phyloP scores from a whole-genome alignment of 1,140 invertebrate genomes.

The Drosophila setifemur region DNA sequence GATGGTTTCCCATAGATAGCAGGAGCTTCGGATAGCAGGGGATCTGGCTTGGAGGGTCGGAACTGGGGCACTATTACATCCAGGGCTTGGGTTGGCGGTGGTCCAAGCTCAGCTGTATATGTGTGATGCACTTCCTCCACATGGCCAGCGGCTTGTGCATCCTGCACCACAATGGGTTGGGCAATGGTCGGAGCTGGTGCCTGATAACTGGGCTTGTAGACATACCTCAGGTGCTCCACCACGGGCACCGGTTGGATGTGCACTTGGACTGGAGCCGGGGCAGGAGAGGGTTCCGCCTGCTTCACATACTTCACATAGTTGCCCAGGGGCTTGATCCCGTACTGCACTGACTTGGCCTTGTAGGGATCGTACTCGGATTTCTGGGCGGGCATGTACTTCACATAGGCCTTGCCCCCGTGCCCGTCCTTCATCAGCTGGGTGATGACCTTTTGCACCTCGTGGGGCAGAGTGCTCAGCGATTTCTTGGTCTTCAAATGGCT shows the following conservation, averaged over 20 bases:
- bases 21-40: constrained; percentile 32
- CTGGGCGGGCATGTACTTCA: constrained; percentile 68
- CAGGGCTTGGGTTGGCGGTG: constrained; percentile 3
- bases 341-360: constrained; percentile 33
- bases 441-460: constrained; percentile 76
- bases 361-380: constrained; percentile 63
- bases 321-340: constrained; percentile 30
- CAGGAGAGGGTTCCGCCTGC: background rate
- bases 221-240: constrained; percentile 73
- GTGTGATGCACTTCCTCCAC: constrained; percentile 61
- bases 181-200: constrained; percentile 26
- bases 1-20: constrained; percentile 36
- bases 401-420: constrained; percentile 61
- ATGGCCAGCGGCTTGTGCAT: constrained; percentile 2
- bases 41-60: constrained; percentile 66
- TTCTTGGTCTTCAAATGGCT: constrained; percentile 57
- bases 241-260: constrained; percentile 76
- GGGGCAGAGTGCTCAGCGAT: constrained; percentile 52
- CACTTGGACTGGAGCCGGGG: constrained; percentile 52
- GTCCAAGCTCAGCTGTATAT: constrained; percentile 48
- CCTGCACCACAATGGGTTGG: constrained; percentile 70
- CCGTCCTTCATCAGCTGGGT: constrained; percentile 63
- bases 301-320: constrained; percentile 49
- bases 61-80: constrained; percentile 39
- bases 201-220: constrained; percentile 52